Evolutionary conservation across 2,113 vertebrate genomes (phyloP).

Genomic region (Cyanoramphus novaezelandiae): DNA sequence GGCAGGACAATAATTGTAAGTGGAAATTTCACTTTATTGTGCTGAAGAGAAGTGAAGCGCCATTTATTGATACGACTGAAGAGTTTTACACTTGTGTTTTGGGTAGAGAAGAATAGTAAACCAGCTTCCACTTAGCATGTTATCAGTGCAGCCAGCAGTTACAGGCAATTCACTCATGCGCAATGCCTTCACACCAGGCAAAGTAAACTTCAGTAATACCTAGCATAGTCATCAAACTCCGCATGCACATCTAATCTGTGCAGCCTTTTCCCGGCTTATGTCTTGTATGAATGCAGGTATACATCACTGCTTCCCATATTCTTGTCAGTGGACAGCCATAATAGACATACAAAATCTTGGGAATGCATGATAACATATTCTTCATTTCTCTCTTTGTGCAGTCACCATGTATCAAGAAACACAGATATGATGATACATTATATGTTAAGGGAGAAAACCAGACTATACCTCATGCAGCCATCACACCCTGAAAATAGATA

Average conservation of each 20-base stretch:
- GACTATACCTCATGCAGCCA: constrained; percentile 72
- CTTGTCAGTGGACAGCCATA: neutral
- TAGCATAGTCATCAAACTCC: neutral
- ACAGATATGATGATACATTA: constrained; percentile 43
- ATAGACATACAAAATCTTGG: neutral
- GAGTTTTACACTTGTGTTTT: constrained; percentile 41
- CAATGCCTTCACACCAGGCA: constrained; percentile 4
- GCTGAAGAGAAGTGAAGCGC: constrained; percentile 48
- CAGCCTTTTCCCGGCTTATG: neutral
- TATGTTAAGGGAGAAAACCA: constrained; percentile 64
- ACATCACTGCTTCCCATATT: neutral
- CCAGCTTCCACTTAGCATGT: constrained; percentile 47
- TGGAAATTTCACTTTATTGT: constrained; percentile 48
- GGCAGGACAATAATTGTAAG: constrained; percentile 45
- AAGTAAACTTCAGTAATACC: neutral
- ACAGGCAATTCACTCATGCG: constrained; percentile 36
- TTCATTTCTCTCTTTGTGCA: constrained; percentile 35
- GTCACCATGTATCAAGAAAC: constrained; percentile 53
- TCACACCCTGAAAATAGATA: constrained; percentile 78
- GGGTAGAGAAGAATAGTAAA: constrained; percentile 52
- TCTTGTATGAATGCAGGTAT: neutral
- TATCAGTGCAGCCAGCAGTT: neutral
- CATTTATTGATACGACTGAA: constrained; percentile 49
- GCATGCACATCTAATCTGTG: neutral
- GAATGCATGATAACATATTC: constrained; percentile 18